Base-by-base conservation (phyloP, 2,888 invertebrate genomes). In the Ochropleura leucogaster region DNA sequence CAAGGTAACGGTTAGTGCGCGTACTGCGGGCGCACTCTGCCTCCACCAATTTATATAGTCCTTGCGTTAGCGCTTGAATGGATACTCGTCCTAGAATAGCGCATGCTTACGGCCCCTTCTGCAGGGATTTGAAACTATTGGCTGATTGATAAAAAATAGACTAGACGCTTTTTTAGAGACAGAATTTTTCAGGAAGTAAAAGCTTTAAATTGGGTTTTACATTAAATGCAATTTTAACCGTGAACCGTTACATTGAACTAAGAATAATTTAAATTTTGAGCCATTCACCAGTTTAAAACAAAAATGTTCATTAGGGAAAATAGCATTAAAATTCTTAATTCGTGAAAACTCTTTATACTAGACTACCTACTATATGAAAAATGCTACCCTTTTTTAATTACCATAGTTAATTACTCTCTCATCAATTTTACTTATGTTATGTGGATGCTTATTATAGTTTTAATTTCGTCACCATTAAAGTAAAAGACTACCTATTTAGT, bases 31-130 rank as follows among this genome's bases (percentile, higher is more conserved):
- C 88, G 89, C 88, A 88, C 82, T 82, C 87, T 85, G 77, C 71
- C 87, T 87, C 85, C 77, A 83, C 81, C 90, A 91, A 93, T 92
- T 93, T 93, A 93, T 93, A 94, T 92, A 93, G 93, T 89, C 90
- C 91, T 91, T 91, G 92, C 85, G 87, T 87, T 90, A 84, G 85
- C 85, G 89, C 86, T 87, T 82, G 77, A 81, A 51, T 85, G 66
- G 87, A 73, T 83, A 84, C 73, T 80, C 82, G 90, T 88, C 88
- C 88, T 88, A 89, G 86, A 88, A 74, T 59, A 78, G 74, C 73
- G 79, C 80, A 84, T 83, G 79, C 76, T 72, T 68, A 44, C 74
- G 78, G 74, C 84, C 79, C 84, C 77, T 82, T 60, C 64, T 60
- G 70, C 82, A 74, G 79, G 68, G 72, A 74, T 71, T 77, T 62